phyloP scores from a whole-genome alignment of 92 coral and sea anemone genomes.

The Paragorgia papillata region DNA sequence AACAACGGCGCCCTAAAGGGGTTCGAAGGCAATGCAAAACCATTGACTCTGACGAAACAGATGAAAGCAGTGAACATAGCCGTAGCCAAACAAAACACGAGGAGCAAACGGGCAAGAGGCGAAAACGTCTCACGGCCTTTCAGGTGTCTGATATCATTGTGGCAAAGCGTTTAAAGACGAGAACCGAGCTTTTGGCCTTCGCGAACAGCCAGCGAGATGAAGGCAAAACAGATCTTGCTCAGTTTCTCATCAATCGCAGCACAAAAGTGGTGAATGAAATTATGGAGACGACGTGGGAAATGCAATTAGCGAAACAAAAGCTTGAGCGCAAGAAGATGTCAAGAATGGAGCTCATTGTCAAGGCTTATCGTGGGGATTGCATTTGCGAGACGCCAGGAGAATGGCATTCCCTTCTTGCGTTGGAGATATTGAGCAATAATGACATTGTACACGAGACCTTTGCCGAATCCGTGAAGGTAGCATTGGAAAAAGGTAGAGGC shows the following conservation, averaged over 20 bases:
- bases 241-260: not conserved
- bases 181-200: constrained; percentile 2
- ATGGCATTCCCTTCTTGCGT: too few relatives aligned
- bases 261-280: not conserved
- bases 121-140: constrained; percentile 1
- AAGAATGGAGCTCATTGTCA: too few relatives aligned
- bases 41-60: not conserved
- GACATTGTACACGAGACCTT: too few relatives aligned
- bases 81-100: not conserved
- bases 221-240: not conserved
- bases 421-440: too few relatives aligned
- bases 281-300: not conserved
- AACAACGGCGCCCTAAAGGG: not conserved
- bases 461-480: too few relatives aligned
- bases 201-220: not conserved
- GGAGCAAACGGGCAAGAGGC: not conserved
- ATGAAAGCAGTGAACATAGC: not conserved
- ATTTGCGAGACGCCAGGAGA: too few relatives aligned
- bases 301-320: not conserved
- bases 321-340: constrained; percentile 6
- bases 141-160: constrained; percentile 7
- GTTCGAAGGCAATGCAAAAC: not conserved
- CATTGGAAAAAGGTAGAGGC: too few relatives aligned
- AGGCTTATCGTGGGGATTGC: too few relatives aligned
- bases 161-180: not conserved